Conservation (phyloP, 2,888 invertebrate species). For the Acanthosepion lycidas region DNA sequence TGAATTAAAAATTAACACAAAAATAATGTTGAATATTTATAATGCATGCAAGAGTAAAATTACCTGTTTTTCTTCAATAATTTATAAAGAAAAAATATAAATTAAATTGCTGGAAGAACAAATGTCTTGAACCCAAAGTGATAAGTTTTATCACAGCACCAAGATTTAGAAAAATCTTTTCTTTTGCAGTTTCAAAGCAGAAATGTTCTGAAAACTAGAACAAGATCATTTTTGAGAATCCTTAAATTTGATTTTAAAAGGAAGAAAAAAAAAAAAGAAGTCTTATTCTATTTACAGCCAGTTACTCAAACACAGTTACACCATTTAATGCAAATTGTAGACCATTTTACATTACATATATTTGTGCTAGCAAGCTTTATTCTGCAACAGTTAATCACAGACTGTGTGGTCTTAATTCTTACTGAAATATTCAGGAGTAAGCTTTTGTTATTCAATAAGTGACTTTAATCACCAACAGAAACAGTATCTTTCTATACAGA, state of each 20-base stretch:
- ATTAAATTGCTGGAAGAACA: not conserved
- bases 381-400: not conserved
- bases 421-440: not conserved
- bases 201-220: not conserved
- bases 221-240: not conserved
- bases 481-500: not conserved
- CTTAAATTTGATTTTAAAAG: not conserved
- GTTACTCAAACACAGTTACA: not conserved
- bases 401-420: not conserved
- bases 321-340: not conserved
- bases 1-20: not conserved
- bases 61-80: not conserved
- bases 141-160: not conserved
- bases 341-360: not conserved
- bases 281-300: not conserved
- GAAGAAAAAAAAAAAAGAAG: not conserved
- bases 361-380: not conserved
- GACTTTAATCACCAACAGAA: not conserved
- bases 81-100: not conserved
- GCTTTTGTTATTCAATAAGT: not conserved
- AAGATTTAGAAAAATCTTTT: slow-evolving; percentile 13
- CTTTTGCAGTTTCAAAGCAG: not conserved
- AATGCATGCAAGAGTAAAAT: not conserved
- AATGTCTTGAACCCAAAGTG: not conserved
- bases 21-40: not conserved